A percentile compares a stretch with the other conserved stretches of the same genome.
Conservation (phyloP, 2,113 vertebrate species). For the Ranitomeya imitator region DNA sequence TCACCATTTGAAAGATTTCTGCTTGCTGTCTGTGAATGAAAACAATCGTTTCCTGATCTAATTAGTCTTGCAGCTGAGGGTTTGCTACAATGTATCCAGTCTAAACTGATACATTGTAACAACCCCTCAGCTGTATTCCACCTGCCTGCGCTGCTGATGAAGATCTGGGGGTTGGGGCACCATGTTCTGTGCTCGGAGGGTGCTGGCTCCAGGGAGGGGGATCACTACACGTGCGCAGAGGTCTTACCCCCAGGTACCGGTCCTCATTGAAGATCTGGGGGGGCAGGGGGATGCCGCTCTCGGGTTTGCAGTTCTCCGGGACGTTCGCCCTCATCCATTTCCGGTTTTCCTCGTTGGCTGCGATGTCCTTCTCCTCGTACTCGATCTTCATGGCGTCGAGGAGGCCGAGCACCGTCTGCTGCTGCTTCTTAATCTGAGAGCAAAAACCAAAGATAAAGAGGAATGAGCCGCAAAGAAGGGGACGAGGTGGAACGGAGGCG, state of each 20-base stretch:
- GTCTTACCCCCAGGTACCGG: constrained; percentile 90
- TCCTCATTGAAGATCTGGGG: constrained; percentile 94
- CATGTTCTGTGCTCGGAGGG: too few relatives aligned
- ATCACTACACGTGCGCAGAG: too few relatives aligned
- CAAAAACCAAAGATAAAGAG: constrained; percentile 31
- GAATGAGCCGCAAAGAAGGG: background rate
- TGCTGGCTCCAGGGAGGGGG: too few relatives aligned
- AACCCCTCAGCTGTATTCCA: background rate
- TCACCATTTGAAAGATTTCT: too few relatives aligned
- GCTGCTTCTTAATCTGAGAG: constrained; percentile 95
- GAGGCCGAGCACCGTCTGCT: constrained; percentile 92
- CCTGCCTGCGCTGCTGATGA: too few relatives aligned
- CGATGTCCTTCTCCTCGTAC: constrained; percentile 94
- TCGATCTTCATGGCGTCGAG: constrained; percentile 92
- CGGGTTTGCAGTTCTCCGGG: constrained; percentile 83
- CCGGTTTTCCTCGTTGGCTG: constrained; percentile 88
- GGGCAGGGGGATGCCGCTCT: constrained; percentile 87
- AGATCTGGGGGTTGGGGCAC: too few relatives aligned
- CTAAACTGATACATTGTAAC: background rate
- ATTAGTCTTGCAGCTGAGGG: too few relatives aligned
- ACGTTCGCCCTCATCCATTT: constrained; percentile 98
- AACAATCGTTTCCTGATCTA: too few relatives aligned
- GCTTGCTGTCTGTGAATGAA: too few relatives aligned
- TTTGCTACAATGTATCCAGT: too few relatives aligned
- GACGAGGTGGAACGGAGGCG: too few relatives aligned